Percentiles rank a stretch among this genome's conserved stretches.
Conservation (phyloP, 2,113 vertebrate genomes). For the Maccullochella peelii region DNA sequence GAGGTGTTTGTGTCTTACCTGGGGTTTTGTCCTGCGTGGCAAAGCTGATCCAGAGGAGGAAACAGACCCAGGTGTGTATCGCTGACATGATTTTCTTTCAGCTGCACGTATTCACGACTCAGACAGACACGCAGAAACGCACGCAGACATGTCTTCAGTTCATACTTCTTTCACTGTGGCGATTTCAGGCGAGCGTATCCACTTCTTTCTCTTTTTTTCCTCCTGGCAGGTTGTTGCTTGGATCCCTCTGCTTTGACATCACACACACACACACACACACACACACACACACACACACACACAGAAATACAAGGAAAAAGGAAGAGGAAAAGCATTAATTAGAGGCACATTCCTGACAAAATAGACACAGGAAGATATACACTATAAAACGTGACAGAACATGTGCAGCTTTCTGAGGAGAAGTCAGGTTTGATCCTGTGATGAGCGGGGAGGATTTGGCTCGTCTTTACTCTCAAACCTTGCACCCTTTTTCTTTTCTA, state of each 20-base stretch:
- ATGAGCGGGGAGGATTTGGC: neutral
- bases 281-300: slow-evolving; percentile 13
- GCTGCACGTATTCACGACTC: neutral
- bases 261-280: slow-evolving; percentile 22
- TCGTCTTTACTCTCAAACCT: neutral
- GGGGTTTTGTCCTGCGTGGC: slow-evolving; percentile 66
- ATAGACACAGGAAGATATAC: neutral
- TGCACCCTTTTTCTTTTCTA: neutral
- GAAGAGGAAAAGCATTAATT: slow-evolving; percentile 53
- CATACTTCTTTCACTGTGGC: slow-evolving; percentile 16
- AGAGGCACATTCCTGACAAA: slow-evolving; percentile 40
- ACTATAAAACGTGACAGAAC: slow-evolving; percentile 15
- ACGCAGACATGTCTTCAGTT: slow-evolving; percentile 17
- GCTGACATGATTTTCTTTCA: slow-evolving; percentile 63
- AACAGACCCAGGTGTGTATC: slow-evolving; percentile 58
- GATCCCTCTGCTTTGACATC: slow-evolving; percentile 48
- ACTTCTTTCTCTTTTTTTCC: neutral
- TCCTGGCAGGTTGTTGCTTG: slow-evolving; percentile 17
- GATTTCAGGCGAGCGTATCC: neutral
- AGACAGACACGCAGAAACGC: neutral
- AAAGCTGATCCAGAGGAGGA: slow-evolving; percentile 66
- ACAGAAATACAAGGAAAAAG: neutral
- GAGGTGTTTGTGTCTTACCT: slow-evolving; percentile 72
- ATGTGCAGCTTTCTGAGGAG: slow-evolving; percentile 5
- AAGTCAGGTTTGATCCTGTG: slow-evolving; percentile 22